Evolutionary conservation across 2,888 invertebrate genomes (phyloP).

Genomic region (Branchipolynoe longqiensis): DNA sequence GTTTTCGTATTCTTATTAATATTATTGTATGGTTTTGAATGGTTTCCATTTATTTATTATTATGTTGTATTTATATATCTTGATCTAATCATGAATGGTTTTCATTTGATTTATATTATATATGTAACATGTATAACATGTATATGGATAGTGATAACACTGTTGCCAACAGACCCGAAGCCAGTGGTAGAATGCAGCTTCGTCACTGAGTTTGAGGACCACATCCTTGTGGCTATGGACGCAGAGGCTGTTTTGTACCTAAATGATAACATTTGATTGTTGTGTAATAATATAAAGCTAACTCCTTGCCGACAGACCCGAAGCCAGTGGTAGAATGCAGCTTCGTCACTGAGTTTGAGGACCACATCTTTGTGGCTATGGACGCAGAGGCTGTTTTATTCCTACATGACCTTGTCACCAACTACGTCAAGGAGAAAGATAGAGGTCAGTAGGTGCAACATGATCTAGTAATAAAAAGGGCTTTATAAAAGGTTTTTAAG

Average conservation of each 20-base stretch:
- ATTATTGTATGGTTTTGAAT: too few relatives aligned
- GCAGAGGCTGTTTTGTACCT: slow-evolving; percentile 99
- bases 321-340: slow-evolving; percentile 96
- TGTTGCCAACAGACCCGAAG: slow-evolving; percentile 84
- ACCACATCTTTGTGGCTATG: slow-evolving; percentile 98
- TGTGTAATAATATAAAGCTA: neutral
- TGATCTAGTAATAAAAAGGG: neutral
- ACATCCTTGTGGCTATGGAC: slow-evolving; percentile 97
- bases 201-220: slow-evolving; percentile 98
- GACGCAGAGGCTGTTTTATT: slow-evolving; percentile 99
- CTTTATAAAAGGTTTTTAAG: neutral
- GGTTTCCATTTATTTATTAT: neutral
- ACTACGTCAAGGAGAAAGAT: slow-evolving; percentile 94
- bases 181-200: slow-evolving; percentile 97
- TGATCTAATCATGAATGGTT: neutral
- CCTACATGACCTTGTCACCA: slow-evolving; percentile 96
- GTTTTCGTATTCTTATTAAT: too few relatives aligned
- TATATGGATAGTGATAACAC: neutral
- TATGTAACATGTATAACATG: too few relatives aligned
- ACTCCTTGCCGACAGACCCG: slow-evolving; percentile 74
- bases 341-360: slow-evolving; percentile 99
- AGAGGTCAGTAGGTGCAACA: slow-evolving; percentile 88
- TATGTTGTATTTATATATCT: neutral
- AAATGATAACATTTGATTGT: slow-evolving; percentile 86
- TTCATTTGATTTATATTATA: too few relatives aligned